phyloP scores from a whole-genome alignment of 2,113 vertebrate species.

The Pseudorectes ferrugineus region DNA sequence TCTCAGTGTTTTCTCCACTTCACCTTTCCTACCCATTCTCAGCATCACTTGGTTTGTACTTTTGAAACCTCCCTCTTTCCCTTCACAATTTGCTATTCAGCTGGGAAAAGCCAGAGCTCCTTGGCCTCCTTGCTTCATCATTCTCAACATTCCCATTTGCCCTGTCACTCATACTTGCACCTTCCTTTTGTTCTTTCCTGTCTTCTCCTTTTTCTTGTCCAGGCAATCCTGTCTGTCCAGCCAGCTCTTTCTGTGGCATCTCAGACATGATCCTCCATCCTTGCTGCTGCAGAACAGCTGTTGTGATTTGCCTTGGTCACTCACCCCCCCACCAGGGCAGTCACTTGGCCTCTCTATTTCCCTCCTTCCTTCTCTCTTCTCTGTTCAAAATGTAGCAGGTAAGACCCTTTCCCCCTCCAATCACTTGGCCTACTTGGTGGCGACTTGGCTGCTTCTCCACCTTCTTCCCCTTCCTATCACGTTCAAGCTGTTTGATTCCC shows the following conservation, averaged over 20 bases:
- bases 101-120: background rate
- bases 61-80: background rate
- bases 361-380: background rate
- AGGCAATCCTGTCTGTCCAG: background rate
- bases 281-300: background rate
- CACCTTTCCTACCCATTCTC: background rate
- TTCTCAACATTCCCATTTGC: background rate
- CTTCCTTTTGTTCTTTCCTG: background rate
- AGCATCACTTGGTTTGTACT: background rate
- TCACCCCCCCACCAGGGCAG: background rate
- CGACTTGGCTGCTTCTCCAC: background rate
- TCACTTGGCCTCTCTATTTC: conserved; percentile 4
- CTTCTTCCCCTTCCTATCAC: background rate
- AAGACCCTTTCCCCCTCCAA: background rate
- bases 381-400: conserved; percentile 5
- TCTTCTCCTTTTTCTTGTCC: conserved; percentile 14
- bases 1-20: background rate
- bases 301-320: background rate
- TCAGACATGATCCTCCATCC: background rate
- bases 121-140: background rate
- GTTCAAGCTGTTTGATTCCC: background rate
- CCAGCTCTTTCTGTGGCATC: background rate
- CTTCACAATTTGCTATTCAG: background rate
- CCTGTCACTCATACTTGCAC: background rate
- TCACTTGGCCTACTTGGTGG: background rate